These are phyloP conservation scores for Phenacoccus solenopsis DNA, from an alignment of 1,140 invertebrate genomes.

Conservation along the genomic window DNA sequence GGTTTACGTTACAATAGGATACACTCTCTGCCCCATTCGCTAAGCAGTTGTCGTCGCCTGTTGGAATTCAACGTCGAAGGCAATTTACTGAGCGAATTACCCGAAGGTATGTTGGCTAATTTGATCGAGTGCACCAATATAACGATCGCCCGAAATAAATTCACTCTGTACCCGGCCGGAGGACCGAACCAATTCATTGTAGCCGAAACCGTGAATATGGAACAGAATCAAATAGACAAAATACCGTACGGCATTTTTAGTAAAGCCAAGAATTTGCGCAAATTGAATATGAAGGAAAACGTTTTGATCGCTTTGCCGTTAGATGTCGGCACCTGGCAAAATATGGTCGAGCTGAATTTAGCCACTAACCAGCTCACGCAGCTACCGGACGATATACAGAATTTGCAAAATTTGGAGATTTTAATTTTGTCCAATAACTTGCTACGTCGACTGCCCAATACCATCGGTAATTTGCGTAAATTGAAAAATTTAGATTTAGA, in stretches of 20 bases:
- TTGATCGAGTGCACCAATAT: conserved; percentile 83
- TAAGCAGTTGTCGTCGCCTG: conserved; percentile 89
- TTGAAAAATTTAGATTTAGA: conserved; percentile 89
- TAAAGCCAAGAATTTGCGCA: conserved; percentile 82
- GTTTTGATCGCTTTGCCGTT: conserved; percentile 80
- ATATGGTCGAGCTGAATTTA: conserved; percentile 95
- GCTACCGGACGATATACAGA: conserved; percentile 94
- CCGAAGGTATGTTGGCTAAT: conserved; percentile 88
- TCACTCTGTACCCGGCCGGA: conserved; percentile 88
- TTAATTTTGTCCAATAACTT: conserved; percentile 94
- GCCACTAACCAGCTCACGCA: conserved; percentile 92
- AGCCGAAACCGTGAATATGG: conserved; percentile 89
- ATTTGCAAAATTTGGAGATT: conserved; percentile 88
- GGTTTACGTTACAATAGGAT: conserved; percentile 92
- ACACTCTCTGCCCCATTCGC: conserved; percentile 66
- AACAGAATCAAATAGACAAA: conserved; percentile 98
- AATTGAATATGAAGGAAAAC: conserved; percentile 98
- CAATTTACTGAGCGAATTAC: conserved; percentile 85
- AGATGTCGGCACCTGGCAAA: conserved; percentile 84
- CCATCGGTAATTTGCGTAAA: conserved; percentile 86
- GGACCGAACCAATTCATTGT: conserved; percentile 96
- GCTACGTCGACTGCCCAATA: conserved; percentile 65
- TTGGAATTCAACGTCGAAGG: conserved; percentile 99
- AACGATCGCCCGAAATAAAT: conserved; percentile 89
- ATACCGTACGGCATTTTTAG: conserved; percentile 94